Conservation (phyloP, 2,113 vertebrate species). For the Takifugu flavidus region DNA sequence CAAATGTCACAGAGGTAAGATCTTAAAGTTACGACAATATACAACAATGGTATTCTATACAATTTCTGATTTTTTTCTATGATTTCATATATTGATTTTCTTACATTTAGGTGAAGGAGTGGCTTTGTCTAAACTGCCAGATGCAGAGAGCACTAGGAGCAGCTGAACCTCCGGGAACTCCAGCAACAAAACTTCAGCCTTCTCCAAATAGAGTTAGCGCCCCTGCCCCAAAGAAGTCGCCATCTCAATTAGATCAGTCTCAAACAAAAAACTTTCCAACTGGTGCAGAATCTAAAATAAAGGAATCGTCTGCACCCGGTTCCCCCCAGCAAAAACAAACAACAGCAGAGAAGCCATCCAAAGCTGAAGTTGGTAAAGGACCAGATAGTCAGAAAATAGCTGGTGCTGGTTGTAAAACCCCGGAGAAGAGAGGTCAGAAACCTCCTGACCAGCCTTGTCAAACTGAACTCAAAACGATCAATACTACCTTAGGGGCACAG, state of each 20-base stretch:
- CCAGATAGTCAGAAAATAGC: constrained; percentile 32
- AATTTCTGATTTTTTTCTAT: not conserved
- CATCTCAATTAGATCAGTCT: constrained; percentile 12
- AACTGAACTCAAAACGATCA: constrained; percentile 64
- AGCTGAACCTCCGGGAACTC: constrained; percentile 74
- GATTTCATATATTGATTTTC: constrained; percentile 15
- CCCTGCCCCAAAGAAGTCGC: constrained; percentile 46
- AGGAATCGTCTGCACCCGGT: constrained; percentile 31
- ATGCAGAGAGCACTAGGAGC: constrained; percentile 84
- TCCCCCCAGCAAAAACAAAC: constrained; percentile 46
- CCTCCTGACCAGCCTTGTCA: constrained; percentile 38
- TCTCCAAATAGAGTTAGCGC: constrained; percentile 60
- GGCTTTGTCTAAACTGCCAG: constrained; percentile 96
- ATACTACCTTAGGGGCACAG: constrained; percentile 56
- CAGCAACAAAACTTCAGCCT: constrained; percentile 65
- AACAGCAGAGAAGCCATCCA: constrained; percentile 51
- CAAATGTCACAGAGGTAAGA: constrained; percentile 85
- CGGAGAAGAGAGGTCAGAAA: constrained; percentile 35
- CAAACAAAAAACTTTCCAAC: constrained; percentile 55
- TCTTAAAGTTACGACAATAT: not conserved
- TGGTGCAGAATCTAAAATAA: constrained; percentile 33
- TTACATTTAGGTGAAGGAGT: constrained; percentile 81
- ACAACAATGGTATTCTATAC: not conserved
- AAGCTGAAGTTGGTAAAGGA: constrained; percentile 56
- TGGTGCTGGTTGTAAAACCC: constrained; percentile 29